phyloP scores from a whole-genome alignment of 2,797 vertebrate species.

The Intellagama lesueurii region DNA sequence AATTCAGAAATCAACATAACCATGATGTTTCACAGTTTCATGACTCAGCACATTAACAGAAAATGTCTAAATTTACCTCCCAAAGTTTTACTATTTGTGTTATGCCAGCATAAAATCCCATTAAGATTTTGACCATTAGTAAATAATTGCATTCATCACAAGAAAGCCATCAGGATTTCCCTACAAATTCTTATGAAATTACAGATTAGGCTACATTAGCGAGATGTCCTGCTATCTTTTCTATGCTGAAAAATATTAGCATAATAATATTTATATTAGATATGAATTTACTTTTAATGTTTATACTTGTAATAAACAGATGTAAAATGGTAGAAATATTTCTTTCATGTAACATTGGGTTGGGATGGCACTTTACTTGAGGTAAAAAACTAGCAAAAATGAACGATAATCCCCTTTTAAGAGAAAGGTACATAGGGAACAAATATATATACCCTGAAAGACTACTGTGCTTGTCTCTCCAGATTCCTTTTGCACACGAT shows the following conservation, averaged over 20 bases:
- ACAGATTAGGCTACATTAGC: constrained; percentile 51
- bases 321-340: constrained; percentile 36
- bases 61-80: too few species aligned
- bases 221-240: constrained; percentile 60
- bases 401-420: constrained; percentile 11
- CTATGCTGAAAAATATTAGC: constrained; percentile 15
- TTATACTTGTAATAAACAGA: constrained; percentile 39
- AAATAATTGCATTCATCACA: constrained; percentile 42
- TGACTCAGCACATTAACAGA: too few species aligned
- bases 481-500: constrained; percentile 16
- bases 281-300: constrained; percentile 48
- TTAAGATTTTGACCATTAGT: constrained; percentile 17
- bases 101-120: too few species aligned
- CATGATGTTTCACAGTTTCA: too few species aligned
- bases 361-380: constrained; percentile 64
- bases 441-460: constrained; percentile 30
- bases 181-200: constrained; percentile 55
- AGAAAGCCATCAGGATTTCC: constrained; percentile 46
- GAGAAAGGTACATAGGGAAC: constrained; percentile 14
- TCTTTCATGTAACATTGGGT: constrained; percentile 25
- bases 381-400: constrained; percentile 55
- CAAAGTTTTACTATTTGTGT: too few species aligned
- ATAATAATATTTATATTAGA: constrained; percentile 62
- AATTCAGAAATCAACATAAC: too few species aligned
- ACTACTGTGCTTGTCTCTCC: constrained; percentile 57